A percentile compares a stretch with the other conserved stretches of the same genome.
These are phyloP conservation scores for Tetranychus truncatus DNA, from an alignment of 2,888 invertebrate genomes.

Conservation along the genomic window DNA sequence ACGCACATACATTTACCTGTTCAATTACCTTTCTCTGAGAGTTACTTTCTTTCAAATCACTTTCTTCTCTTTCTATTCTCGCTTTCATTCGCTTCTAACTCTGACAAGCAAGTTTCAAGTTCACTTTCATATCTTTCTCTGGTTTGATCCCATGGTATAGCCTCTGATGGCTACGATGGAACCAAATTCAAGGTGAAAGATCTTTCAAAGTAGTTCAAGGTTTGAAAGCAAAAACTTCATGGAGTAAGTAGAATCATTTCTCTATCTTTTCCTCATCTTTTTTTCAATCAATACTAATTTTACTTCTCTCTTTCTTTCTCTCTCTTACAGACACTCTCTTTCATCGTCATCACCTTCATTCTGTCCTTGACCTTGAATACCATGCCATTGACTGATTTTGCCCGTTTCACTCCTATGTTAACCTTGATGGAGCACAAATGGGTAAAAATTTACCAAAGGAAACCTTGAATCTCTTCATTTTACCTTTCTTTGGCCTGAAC, in stretches of 20 bases:
- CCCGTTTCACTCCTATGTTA: not conserved
- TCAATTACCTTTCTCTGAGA: too few species aligned
- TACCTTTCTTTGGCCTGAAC: not conserved
- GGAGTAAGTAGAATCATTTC: not conserved
- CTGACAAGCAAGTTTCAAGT: too few species aligned
- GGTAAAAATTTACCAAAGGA: not conserved
- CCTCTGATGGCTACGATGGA: too few species aligned
- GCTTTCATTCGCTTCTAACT: too few species aligned
- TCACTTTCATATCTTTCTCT: too few species aligned
- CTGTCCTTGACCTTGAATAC: not conserved
- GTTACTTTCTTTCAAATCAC: too few species aligned
- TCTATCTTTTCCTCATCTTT: not conserved
- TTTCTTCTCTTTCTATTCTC: too few species aligned
- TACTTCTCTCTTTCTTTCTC: not conserved
- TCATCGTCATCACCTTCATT: not conserved
- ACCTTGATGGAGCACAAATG: not conserved
- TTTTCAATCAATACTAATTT: not conserved
- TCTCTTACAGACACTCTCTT: not conserved
- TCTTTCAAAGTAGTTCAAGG: too few species aligned
- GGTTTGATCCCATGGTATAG: too few species aligned
- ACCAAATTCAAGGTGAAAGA: too few species aligned
- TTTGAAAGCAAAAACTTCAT: too few species aligned
- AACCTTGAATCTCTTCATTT: not conserved
- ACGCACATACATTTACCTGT: too few species aligned
- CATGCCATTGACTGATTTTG: not conserved